Base-by-base conservation (phyloP, 2,888 invertebrate genomes). In the Rhamphomyia laevipes region DNA sequence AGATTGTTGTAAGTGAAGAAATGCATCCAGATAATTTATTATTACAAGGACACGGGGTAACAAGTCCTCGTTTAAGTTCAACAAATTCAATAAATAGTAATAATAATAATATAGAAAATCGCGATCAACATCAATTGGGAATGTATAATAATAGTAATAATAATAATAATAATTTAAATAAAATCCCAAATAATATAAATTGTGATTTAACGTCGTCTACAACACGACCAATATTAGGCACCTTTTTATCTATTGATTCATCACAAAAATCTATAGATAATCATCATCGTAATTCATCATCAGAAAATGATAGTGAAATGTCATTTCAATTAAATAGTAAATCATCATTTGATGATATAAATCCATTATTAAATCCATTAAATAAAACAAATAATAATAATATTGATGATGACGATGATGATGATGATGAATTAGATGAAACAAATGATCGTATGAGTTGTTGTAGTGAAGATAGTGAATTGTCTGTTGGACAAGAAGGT, bases 401-500 rank as follows among this genome's bases (percentile, higher is more conserved):
- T 12, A 15, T 15, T 37, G 37, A 15, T 12, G 16, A 46, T 17
- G 53, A 51, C 27, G 57, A 56, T 21, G 56, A 57, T 30, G 56
- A 55, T 27, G 61, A 58, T 0, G 52, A 53, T 10, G 60, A 23
- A 13, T 15, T 56, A 33, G 51, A 50, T 17, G 55, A 57, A 15
- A 63, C 31, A 55, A 60, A 57, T 30, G 68, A 68, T 53, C 77
- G 78, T 16, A 76, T 77, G 53, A 84, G 83, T 51, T 81, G 82
- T 55, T 80, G 82, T 57, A 82, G 82, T 58, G 85, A 85, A 59
- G 86, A 85, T 61, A 88, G 87, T 41, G 87, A 86, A 4, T 63
- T 88, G 31, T 87, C 86, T 57, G 87, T 88, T 55, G 86, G 87
- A 7, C 86, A 86, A 62, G 87, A 88, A 52, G 56, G 55, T 50